Percentiles rank a stretch among this genome's conserved stretches.
These are phyloP conservation scores for Andrena chrysosceles DNA, from an alignment of 2,888 invertebrate genomes.

Conservation along the genomic window DNA sequence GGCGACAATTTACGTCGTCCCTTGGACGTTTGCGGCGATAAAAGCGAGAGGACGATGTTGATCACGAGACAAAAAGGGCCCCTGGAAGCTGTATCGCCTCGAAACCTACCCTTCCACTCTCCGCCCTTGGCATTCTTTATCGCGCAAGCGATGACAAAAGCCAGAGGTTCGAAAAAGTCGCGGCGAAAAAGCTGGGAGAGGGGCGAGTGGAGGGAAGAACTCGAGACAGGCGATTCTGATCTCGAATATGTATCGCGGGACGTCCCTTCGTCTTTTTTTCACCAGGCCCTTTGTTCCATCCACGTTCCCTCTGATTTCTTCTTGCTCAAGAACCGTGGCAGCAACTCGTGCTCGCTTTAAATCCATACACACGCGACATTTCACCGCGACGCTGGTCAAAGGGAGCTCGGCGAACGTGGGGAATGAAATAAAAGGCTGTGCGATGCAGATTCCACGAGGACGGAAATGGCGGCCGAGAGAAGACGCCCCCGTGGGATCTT, in stretches of 20 bases:
- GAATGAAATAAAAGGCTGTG: no score
- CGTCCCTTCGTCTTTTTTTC: no score
- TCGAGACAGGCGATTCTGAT: conserved; percentile 42
- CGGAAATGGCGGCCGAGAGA: neutral
- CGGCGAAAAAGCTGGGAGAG: conserved; percentile 30
- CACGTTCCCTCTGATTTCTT: no score
- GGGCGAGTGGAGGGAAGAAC: conserved; percentile 3
- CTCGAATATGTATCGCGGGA: conserved; percentile 21
- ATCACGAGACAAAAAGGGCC: conserved; percentile 52
- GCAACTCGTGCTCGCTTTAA: no score
- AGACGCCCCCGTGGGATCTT: conserved; percentile 24
- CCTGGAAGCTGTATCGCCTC: conserved; percentile 53
- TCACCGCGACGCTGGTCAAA: no score
- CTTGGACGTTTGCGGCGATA: conserved; percentile 45
- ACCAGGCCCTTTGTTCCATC: no score
- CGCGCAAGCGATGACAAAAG: conserved; percentile 59
- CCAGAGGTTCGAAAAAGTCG: conserved; percentile 36
- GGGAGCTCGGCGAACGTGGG: no score
- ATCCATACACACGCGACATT: no score
- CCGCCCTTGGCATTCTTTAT: conserved; percentile 48
- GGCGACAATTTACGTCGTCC: conserved; percentile 25
- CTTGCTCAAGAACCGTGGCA: no score
- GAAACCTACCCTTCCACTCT: neutral
- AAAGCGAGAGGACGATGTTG: conserved; percentile 59
- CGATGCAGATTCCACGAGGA: no score